phyloP scores from a whole-genome alignment of 1,140 invertebrate genomes.

The Camponotus floridanus region DNA sequence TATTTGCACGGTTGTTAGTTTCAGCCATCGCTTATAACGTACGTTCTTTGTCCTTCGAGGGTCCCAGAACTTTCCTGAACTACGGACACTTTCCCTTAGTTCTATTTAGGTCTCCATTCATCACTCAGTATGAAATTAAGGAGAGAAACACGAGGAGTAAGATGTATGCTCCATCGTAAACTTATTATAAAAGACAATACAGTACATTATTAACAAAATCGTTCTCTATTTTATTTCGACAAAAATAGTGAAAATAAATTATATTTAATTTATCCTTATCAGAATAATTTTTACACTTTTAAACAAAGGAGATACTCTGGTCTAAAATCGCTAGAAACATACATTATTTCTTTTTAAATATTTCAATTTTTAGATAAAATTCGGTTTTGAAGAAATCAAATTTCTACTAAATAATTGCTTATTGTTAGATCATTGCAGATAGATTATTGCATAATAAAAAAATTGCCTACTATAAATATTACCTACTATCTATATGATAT shows the following conservation, averaged over 20 bases:
- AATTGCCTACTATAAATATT: too few relatives aligned
- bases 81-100: constrained; percentile 23
- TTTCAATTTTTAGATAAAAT: too few relatives aligned
- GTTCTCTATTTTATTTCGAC: background rate
- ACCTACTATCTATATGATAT: too few relatives aligned
- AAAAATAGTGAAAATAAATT: background rate
- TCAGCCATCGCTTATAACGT: constrained; percentile 19
- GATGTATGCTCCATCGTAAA: constrained; percentile 13
- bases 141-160: background rate
- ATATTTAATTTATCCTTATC: background rate
- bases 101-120: constrained; percentile 43
- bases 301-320: too few relatives aligned
- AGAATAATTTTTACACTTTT: too few relatives aligned
- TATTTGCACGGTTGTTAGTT: constrained; percentile 22
- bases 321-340: too few relatives aligned
- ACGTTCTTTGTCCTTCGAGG: constrained; percentile 31
- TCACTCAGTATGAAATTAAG: background rate
- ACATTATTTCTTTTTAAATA: too few relatives aligned
- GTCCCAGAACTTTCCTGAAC: constrained; percentile 56
- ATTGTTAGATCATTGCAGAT: too few relatives aligned
- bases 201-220: constrained; percentile 2
- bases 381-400: too few relatives aligned
- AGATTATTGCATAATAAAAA: too few relatives aligned
- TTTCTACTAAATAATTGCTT: too few relatives aligned
- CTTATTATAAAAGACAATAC: constrained; percentile 12